Evolutionary conservation across 92 coral and sea anemone species (phyloP).

Genomic region (Palythoa grandiflora): DNA sequence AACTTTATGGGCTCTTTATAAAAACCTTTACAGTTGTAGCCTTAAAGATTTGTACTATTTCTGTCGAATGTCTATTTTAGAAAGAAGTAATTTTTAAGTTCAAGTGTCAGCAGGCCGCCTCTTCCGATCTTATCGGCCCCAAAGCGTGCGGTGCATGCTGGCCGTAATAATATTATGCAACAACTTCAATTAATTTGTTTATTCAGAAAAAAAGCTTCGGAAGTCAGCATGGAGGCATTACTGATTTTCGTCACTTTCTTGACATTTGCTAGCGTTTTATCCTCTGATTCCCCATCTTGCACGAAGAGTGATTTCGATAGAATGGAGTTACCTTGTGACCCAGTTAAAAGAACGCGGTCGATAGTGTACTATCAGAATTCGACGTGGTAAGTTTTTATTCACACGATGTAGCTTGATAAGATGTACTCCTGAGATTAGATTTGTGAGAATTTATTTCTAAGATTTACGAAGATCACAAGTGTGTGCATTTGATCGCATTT

Average conservation of each 20-base stretch:
- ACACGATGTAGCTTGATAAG: background rate
- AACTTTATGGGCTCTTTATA: too few relatives aligned
- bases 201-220: background rate
- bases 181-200: background rate
- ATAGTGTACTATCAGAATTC: conserved; percentile 40
- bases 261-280: background rate
- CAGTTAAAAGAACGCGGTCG: conserved; percentile 30
- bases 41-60: too few relatives aligned
- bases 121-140: background rate
- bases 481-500: background rate
- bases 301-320: conserved; percentile 37
- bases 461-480: background rate
- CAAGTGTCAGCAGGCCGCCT: background rate
- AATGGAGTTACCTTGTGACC: conserved; percentile 58
- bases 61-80: too few relatives aligned
- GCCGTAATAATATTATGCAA: background rate
- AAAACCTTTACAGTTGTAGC: too few relatives aligned
- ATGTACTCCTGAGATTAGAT: background rate
- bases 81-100: too few relatives aligned
- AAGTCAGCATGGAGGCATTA: conserved; percentile 6
- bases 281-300: background rate
- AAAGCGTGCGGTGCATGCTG: conserved; percentile 40
- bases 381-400: conserved; percentile 51
- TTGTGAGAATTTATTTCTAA: background rate
- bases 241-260: background rate